Percentiles rank a stretch among this genome's conserved stretches.
Conservation (phyloP, 2,113 vertebrate genomes). For the Datnioides undecimradiatus region DNA sequence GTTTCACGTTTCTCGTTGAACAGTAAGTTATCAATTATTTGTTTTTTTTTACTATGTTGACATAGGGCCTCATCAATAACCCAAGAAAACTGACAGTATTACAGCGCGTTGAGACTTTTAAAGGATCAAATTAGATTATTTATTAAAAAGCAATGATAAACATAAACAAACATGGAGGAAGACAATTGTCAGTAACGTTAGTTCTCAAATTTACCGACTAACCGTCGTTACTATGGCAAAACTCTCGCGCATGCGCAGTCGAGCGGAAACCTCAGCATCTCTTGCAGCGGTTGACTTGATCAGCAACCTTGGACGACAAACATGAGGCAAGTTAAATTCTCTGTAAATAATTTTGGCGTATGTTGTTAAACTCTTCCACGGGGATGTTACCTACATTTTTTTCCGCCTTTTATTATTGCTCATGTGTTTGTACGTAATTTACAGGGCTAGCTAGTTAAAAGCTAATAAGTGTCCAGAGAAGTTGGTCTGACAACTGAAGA, state of each 20-base stretch:
- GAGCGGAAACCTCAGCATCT: slow-evolving; percentile 1
- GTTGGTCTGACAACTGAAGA: background rate
- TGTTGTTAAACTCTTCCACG: background rate
- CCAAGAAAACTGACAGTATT: background rate
- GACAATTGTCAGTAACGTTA: background rate
- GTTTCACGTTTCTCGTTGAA: no score
- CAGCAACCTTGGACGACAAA: background rate
- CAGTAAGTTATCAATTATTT: no score
- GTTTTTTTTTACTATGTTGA: no score
- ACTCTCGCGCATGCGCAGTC: slow-evolving; percentile 48
- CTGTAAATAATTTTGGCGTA: background rate
- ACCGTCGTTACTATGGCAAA: background rate
- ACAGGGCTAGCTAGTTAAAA: background rate
- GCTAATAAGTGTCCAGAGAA: background rate
- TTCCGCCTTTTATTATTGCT: fast-evolving
- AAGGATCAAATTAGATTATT: background rate
- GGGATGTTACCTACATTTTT: fast-evolving
- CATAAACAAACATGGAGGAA: background rate
- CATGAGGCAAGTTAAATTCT: slow-evolving; percentile 33
- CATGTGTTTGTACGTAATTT: background rate
- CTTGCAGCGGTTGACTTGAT: background rate
- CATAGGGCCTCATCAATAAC: background rate
- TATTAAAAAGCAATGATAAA: background rate
- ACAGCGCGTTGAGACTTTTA: background rate
- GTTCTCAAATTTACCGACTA: background rate